Evolutionary conservation across 2,113 vertebrate species (phyloP), one percentile per base, ranked within the genome.

Genomic region (Prionailurus viverrinus): DNA sequence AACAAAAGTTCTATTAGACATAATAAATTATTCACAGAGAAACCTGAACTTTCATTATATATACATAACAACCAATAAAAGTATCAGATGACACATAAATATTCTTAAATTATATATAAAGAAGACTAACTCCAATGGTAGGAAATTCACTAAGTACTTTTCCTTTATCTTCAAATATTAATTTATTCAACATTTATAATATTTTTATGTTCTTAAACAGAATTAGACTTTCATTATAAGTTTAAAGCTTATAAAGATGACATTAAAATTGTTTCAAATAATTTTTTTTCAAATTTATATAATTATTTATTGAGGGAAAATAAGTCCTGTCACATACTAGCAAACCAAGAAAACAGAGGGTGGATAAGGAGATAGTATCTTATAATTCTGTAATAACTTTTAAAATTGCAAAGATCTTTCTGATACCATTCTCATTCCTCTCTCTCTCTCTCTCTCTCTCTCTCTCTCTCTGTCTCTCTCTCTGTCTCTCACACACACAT

Each of bases 1-100:
- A 93, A 94, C 53, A 95, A 95, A 95, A 78, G 33, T 93, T 97
- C 88, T 93, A 92, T 73, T 41, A 91, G 85, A 73, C 58, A 65
- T 80, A n/a, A 95, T 84, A 87, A 96, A 97, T 95, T 97, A 97
- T 95, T 97, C 82, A 97, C 68, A 96, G 51, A 97, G 61, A 95
- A 96, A 81, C 13, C 39, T 95, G 41, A 96, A 92, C 86, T 92
- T 97, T 58, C 41, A 76, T 79, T 95, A 90, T 53, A 87, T 33
- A 88, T 27, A 94, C 16, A 88, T 18, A 84, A 51, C 41, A 80
- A 97, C 12, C 65, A 96, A 97, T 71, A 92, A 79, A 90, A 84
- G 33, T 89, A 94, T 94, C 90, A 83, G 36, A 18, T 96, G 82
- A 97, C 39, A 93, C 3, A 74, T 45, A 63, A 94, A 89, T 79